Base-by-base conservation (phyloP, 2,797 vertebrate genomes). In the Zonotrichia albicollis region DNA sequence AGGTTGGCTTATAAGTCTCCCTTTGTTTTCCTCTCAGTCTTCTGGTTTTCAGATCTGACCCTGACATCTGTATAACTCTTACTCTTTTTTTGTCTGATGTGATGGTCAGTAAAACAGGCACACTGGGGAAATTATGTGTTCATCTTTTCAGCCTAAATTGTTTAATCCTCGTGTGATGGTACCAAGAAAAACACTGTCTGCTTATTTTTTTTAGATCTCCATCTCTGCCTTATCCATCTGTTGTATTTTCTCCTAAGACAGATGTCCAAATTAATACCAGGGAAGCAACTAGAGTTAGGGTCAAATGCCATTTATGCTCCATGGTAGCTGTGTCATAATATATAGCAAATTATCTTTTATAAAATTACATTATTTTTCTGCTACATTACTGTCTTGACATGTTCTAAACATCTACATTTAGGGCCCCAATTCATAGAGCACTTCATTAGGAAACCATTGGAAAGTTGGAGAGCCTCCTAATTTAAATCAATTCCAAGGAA, bases 401-500 rank as follows among this genome's bases (percentile, higher is more conserved):
- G 14, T 71, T 95, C 94, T 83, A 80, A 60, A 68, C 16, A 68
- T 72, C 48, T 83, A 25, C 36, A 34, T 77, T 89, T 85, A 36
- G n/a, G 93, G 66, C 79, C 76, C 85, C 88, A 71, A 68, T 80
- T 94, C 18, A 9, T 66, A 84, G 70, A 46, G 5, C 55, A 87
- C 55, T 96, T 96, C 95, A 92, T 94, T 96, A 95, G 76, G 87
- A 96, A 96, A 93, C 30, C 62, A 34, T 62, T 92, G 91, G 90
- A 90, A 96, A 95, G 61, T 68, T 94, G 91, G 90, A 96, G 87
- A 70, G 64, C 85, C 80, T 96, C 85, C 91, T 96, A 89, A 96
- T 97, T 94, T 96, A 94, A 96, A 94, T 95, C 92, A 96, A 32
- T 96, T 97, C 93, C 93, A 95, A 88, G 90, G 43, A 70, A 95